phyloP scores from a whole-genome alignment of 1,140 invertebrate genomes.

The Drosophila sp. region DNA sequence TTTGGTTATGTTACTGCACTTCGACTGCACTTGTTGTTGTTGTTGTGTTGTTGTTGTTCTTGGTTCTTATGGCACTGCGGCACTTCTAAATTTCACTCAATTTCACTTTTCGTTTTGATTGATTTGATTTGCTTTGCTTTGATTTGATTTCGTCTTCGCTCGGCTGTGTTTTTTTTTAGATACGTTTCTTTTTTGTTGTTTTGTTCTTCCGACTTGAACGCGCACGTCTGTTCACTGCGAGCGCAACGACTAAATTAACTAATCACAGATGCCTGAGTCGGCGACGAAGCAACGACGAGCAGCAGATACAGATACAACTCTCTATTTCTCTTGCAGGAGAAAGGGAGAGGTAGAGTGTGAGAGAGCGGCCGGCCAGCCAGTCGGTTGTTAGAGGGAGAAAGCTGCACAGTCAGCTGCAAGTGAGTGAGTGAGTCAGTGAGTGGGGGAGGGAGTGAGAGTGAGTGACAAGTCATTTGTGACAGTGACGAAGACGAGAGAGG shows the following conservation, averaged over 20 bases:
- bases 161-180: neutral
- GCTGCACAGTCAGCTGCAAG: slow-evolving; percentile 11
- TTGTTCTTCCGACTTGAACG: slow-evolving; percentile 54
- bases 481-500: slow-evolving; percentile 67
- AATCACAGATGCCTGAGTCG: slow-evolving; percentile 73
- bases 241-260: slow-evolving; percentile 83
- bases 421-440: slow-evolving; percentile 6
- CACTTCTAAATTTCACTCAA: slow-evolving; percentile 25
- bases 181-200: slow-evolving; percentile 23
- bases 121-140: slow-evolving; percentile 27
- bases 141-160: slow-evolving; percentile 20
- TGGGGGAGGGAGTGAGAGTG: slow-evolving; percentile 30
- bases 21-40: slow-evolving; percentile 40
- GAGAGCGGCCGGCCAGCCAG: slow-evolving; percentile 20
- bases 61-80: slow-evolving; percentile 15
- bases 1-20: slow-evolving; percentile 54
- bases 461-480: slow-evolving; percentile 48
- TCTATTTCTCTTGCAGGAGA: slow-evolving; percentile 32
- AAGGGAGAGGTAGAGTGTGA: slow-evolving; percentile 42
- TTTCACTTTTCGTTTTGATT: slow-evolving; percentile 30
- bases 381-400: slow-evolving; percentile 24
- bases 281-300: slow-evolving; percentile 70
- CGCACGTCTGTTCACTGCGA: slow-evolving; percentile 82
- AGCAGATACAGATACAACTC: slow-evolving; percentile 52
- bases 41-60: neutral